Evolutionary conservation across 2,797 vertebrate species (phyloP).

Genomic region (Paedocypris micromegethes): DNA sequence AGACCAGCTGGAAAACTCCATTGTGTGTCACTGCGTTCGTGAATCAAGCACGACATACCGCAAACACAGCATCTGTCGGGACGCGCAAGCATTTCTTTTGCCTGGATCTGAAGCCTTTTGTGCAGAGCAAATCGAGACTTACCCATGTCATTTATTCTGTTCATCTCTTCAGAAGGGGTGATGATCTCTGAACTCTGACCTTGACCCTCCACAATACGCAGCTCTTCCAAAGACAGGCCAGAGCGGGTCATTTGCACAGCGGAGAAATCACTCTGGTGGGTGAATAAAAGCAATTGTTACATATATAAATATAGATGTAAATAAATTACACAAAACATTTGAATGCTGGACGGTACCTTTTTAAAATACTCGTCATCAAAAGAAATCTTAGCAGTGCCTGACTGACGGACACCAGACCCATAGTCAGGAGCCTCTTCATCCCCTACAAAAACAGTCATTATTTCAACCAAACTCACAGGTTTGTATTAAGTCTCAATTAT

Average conservation of each 20-base stretch:
- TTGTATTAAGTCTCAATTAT: slow-evolving; percentile 9
- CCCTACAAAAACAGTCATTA: slow-evolving; percentile 63
- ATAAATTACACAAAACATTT: not conserved
- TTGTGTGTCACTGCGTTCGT: not conserved
- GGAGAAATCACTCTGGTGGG: slow-evolving; percentile 79
- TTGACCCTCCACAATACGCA: slow-evolving; percentile 95
- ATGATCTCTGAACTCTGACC: slow-evolving; percentile 90
- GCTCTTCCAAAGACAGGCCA: slow-evolving; percentile 89
- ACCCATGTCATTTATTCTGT: slow-evolving; percentile 88
- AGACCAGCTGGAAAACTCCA: slow-evolving; percentile 10
- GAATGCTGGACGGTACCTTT: slow-evolving; percentile 70
- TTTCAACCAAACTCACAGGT: not conserved
- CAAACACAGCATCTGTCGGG: slow-evolving; percentile 57
- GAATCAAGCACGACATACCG: slow-evolving; percentile 11
- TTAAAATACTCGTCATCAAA: slow-evolving; percentile 95
- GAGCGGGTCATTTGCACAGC: slow-evolving; percentile 81
- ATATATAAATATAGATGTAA: too few relatives aligned
- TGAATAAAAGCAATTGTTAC: not conserved
- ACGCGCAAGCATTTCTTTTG: slow-evolving; percentile 17
- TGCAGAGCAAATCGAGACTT: slow-evolving; percentile 43
- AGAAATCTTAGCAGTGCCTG: slow-evolving; percentile 97
- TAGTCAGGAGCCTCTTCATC: slow-evolving; percentile 99
- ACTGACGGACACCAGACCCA: slow-evolving; percentile 94
- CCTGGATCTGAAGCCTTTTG: slow-evolving; percentile 8
- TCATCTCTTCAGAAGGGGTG: slow-evolving; percentile 90